Evolutionary conservation across 2,113 vertebrate genomes (phyloP).

Genomic region (Anarhynchus alexandrinus): DNA sequence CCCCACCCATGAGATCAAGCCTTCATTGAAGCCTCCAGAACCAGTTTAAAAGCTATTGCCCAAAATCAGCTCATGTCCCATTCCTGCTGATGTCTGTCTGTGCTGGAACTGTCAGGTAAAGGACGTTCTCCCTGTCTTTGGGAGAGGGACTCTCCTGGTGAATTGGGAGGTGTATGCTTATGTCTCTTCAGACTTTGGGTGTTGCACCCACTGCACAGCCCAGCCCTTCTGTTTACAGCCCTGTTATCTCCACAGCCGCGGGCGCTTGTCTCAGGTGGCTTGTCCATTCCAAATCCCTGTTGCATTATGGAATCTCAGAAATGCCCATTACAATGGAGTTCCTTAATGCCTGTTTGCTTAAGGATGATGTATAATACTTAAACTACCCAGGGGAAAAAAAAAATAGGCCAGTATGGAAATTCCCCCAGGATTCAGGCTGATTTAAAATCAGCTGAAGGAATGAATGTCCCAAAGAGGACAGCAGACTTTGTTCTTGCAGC

Average conservation of each 20-base stretch:
- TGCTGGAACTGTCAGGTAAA: background rate
- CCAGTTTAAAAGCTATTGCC: background rate
- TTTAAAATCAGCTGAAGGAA: background rate
- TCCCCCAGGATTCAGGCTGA: background rate
- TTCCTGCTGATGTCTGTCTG: background rate
- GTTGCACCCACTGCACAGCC: background rate
- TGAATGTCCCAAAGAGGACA: background rate
- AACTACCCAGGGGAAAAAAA: background rate
- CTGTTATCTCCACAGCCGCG: slow-evolving; percentile 33
- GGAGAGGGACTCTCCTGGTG: background rate
- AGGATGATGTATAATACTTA: slow-evolving; percentile 30
- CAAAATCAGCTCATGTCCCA: background rate
- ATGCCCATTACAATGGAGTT: slow-evolving; percentile 50
- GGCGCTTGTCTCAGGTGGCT: background rate
- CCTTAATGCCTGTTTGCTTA: slow-evolving; percentile 38
- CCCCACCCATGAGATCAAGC: background rate
- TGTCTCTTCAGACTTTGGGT: background rate
- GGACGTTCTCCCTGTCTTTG: background rate
- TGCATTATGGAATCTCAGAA: slow-evolving; percentile 53
- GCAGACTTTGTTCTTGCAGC: background rate
- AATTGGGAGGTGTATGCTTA: background rate
- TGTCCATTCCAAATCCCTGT: slow-evolving; percentile 21
- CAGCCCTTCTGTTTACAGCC: slow-evolving; percentile 35
- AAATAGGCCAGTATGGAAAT: slow-evolving; percentile 11
- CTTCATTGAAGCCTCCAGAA: background rate